phyloP scores from a whole-genome alignment of 2,888 invertebrate species.

The Pyralis farinalis region DNA sequence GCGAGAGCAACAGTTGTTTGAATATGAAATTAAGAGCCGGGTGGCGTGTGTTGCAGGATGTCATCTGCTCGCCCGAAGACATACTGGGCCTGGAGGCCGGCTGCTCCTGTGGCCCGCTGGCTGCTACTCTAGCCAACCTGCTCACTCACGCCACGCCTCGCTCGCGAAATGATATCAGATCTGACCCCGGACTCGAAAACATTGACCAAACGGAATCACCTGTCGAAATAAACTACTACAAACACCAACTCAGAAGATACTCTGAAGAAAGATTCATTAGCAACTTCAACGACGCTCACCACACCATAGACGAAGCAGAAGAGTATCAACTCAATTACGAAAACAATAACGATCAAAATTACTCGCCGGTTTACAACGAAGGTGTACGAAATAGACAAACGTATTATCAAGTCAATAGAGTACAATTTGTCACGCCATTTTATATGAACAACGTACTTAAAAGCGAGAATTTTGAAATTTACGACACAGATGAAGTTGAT shows the following conservation, averaged over 20 bases:
- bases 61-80: conserved; percentile 83
- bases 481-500: conserved; percentile 71
- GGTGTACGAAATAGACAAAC: conserved; percentile 72
- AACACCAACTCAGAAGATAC: conserved; percentile 39
- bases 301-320: conserved; percentile 63
- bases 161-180: conserved; percentile 75
- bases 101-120: conserved; percentile 44
- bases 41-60: conserved; percentile 85
- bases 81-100: conserved; percentile 62
- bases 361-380: conserved; percentile 54
- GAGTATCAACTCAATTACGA: conserved; percentile 56
- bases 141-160: conserved; percentile 63
- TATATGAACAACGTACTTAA: conserved; percentile 52
- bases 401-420: conserved; percentile 59
- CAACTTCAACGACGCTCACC: conserved; percentile 44
- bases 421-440: conserved; percentile 69
- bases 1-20: conserved; percentile 33
- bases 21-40: conserved; percentile 38
- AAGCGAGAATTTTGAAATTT: conserved; percentile 61
- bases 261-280: conserved; percentile 58
- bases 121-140: conserved; percentile 49
- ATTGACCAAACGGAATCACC: conserved; percentile 35
- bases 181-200: conserved; percentile 33
- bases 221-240: conserved; percentile 54
- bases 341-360: conserved; percentile 51